phyloP scores from a whole-genome alignment of 2,113 vertebrate genomes.

The Aleadryas rufinucha region DNA sequence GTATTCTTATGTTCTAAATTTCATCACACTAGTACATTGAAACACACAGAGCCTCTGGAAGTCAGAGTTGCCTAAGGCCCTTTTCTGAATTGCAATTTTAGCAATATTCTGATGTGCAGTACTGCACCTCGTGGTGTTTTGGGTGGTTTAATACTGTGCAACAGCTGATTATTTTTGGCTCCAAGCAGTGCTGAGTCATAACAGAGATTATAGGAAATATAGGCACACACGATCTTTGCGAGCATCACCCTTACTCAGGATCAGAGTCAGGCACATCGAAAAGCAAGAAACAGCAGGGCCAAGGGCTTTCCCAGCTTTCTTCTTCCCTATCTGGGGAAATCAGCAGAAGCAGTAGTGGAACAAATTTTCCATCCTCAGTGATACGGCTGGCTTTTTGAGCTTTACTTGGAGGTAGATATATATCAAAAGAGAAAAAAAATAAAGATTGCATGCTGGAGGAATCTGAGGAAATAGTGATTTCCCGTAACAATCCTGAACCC shows the following conservation, averaged over 20 bases:
- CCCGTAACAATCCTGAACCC: background rate
- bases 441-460: background rate
- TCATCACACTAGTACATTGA: background rate
- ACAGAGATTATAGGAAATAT: background rate
- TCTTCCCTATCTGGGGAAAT: background rate
- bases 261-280: background rate
- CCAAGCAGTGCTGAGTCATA: background rate
- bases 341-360: background rate
- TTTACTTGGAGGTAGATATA: background rate
- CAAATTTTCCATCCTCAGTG: background rate
- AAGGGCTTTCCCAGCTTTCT: background rate
- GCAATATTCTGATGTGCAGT: background rate
- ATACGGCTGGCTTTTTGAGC: background rate
- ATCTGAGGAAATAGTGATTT: background rate
- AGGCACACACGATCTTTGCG: background rate
- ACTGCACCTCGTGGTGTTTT: background rate
- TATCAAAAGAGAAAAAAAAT: background rate
- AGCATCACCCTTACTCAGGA: background rate
- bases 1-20: background rate
- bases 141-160: background rate
- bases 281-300: background rate
- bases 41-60: background rate
- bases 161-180: background rate
- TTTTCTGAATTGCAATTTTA: background rate
- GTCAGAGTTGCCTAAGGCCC: background rate